Percentiles rank a stretch among this genome's conserved stretches.
These are phyloP conservation scores for Watsonalla cultraria DNA, from an alignment of 2,888 invertebrate genomes.

Conservation along the genomic window DNA sequence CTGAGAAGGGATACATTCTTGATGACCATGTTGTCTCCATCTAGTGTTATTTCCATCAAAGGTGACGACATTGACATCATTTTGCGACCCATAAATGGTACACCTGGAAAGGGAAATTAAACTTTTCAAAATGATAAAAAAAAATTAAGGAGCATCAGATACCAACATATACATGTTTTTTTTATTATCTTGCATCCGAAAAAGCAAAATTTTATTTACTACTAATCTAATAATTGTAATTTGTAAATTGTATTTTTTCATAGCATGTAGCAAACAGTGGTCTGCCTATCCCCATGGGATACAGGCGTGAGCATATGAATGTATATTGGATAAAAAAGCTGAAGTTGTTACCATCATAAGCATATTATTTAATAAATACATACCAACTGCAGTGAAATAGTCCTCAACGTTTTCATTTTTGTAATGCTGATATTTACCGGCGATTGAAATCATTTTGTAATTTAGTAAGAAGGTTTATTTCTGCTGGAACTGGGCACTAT, in stretches of 20 bases:
- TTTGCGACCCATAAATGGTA: constrained; percentile 81
- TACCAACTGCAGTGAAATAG: constrained; percentile 81
- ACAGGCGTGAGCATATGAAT: no score
- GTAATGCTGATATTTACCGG: constrained; percentile 81
- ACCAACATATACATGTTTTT: no score
- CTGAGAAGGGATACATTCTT: constrained; percentile 77
- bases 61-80: constrained; percentile 82
- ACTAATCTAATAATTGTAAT: no score
- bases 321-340: no score
- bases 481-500: neutral
- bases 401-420: constrained; percentile 83
- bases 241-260: no score
- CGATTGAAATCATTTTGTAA: constrained; percentile 73
- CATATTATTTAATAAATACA: constrained; percentile 23
- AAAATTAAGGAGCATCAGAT: no score
- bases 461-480: neutral
- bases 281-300: no score
- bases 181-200: no score
- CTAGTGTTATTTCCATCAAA: constrained; percentile 75
- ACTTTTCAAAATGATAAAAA: no score
- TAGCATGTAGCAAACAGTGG: no score
- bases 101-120: constrained; percentile 60
- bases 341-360: no score
- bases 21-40: constrained; percentile 78
- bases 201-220: no score